Conservation (phyloP, 2,113 vertebrate genomes). For the Aplodontia rufa region DNA sequence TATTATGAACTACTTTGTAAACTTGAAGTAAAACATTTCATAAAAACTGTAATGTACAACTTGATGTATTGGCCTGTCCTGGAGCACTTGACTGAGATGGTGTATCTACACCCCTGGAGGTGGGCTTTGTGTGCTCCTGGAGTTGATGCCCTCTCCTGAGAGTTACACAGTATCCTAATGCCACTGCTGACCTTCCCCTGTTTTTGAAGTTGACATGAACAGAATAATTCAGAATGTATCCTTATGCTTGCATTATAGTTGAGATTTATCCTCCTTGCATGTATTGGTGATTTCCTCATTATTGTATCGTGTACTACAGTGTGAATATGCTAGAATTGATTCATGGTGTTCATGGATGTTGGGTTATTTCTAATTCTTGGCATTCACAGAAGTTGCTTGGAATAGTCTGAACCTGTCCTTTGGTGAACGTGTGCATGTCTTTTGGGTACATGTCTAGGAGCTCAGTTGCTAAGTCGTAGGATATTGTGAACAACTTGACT, state of each 20-base stretch:
- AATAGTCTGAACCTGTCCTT: background rate
- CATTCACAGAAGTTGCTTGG: background rate
- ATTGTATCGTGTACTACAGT: background rate
- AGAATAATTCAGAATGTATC: background rate
- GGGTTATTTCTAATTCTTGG: background rate
- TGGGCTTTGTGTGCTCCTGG: background rate
- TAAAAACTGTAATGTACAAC: background rate
- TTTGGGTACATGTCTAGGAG: background rate
- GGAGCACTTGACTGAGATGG: too few relatives aligned
- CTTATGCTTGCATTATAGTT: background rate
- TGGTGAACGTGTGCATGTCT: background rate
- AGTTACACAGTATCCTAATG: background rate
- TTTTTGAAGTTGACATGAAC: background rate
- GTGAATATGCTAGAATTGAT: background rate
- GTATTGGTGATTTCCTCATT: background rate
- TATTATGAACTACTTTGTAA: too few relatives aligned
- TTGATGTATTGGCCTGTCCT: background rate
- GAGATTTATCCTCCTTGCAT: background rate
- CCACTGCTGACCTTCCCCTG: background rate
- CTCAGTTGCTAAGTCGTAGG: background rate
- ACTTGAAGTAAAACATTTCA: background rate
- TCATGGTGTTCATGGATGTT: background rate
- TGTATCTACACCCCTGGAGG: too few relatives aligned
- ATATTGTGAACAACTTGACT: too few relatives aligned
- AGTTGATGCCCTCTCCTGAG: background rate